phyloP scores from a whole-genome alignment of 2,888 invertebrate species.

The Tetranychus piercei region DNA sequence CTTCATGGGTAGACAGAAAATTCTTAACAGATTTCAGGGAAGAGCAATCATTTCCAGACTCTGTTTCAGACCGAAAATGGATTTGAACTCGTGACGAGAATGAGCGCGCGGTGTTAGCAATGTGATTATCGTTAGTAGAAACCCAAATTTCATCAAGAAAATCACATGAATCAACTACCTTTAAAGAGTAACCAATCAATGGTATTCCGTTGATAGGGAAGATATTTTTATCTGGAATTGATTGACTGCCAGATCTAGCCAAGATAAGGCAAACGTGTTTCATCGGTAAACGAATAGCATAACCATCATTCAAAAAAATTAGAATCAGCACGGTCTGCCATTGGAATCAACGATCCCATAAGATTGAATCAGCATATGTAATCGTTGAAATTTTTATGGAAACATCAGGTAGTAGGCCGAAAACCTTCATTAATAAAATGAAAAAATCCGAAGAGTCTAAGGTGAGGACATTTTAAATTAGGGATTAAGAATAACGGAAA shows the following conservation, averaged over 20 bases:
- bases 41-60: neutral
- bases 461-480: no score
- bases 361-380: no score
- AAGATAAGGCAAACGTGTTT: neutral
- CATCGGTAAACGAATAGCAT: neutral
- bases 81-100: neutral
- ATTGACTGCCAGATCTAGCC: conserved; percentile 1
- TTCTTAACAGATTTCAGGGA: neutral
- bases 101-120: neutral
- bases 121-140: neutral
- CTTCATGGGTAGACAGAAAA: neutral
- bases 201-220: neutral
- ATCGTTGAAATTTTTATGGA: no score
- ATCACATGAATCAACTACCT: neutral
- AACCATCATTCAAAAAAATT: no score
- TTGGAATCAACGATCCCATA: no score
- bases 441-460: no score
- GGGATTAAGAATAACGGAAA: no score
- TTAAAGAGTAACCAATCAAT: neutral
- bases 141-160: conserved; percentile 7
- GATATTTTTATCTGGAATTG: conserved; percentile 2
- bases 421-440: no score
- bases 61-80: neutral
- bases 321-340: no score
- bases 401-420: no score